These are phyloP conservation scores for Ectobius pallidus DNA, from an alignment of 2,888 invertebrate species.

Conservation along the genomic window DNA sequence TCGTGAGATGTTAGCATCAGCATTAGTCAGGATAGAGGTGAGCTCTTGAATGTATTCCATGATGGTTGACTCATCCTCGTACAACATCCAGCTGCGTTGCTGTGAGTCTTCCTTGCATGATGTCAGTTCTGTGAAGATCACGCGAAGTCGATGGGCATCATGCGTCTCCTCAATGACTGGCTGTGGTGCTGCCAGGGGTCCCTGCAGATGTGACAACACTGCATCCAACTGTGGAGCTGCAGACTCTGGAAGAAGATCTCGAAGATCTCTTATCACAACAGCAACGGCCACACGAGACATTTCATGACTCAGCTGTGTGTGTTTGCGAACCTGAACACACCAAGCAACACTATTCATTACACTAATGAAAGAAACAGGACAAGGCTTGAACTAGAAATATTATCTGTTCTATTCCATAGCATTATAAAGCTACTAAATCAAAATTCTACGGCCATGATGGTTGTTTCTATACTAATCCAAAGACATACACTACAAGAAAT, in stretches of 20 bases:
- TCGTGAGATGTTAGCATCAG: slow-evolving; percentile 86
- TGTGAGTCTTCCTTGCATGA: slow-evolving; percentile 94
- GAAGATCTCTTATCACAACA: slow-evolving; percentile 67
- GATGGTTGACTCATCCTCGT: slow-evolving; percentile 91
- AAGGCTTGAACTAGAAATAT: not conserved
- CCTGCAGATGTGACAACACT: slow-evolving; percentile 44
- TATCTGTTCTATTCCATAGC: too few species aligned
- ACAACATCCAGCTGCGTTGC: slow-evolving; percentile 93
- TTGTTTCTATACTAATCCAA: too few species aligned
- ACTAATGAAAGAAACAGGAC: not conserved
- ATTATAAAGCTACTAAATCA: too few species aligned
- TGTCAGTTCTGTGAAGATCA: slow-evolving; percentile 82
- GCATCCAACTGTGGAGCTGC: slow-evolving; percentile 17
- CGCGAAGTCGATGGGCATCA: slow-evolving; percentile 81
- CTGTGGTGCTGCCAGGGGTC: slow-evolving; percentile 66
- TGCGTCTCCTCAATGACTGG: slow-evolving; percentile 80
- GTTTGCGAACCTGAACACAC: slow-evolving; percentile 66
- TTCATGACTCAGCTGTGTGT: slow-evolving; percentile 85
- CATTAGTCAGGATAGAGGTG: slow-evolving; percentile 88
- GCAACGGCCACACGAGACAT: slow-evolving; percentile 84
- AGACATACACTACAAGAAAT: too few species aligned
- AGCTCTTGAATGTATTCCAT: slow-evolving; percentile 82
- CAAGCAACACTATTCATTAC: not conserved
- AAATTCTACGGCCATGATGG: too few species aligned
- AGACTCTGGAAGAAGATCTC: slow-evolving; percentile 31